phyloP scores from a whole-genome alignment of 2,797 vertebrate genomes.

The Acanthopagrus latus region DNA sequence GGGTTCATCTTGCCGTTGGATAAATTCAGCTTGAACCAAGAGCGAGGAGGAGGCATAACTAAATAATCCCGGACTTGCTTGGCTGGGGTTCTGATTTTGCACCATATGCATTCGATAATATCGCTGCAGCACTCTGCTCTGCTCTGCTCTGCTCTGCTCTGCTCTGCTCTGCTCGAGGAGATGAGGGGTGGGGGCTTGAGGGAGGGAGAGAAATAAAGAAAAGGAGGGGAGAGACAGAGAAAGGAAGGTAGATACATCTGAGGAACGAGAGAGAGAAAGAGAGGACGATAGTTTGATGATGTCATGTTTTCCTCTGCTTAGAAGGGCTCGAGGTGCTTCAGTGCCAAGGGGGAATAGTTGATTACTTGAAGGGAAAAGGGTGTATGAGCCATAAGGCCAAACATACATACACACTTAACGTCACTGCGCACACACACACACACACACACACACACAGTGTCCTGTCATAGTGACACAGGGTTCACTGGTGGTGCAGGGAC shows the following conservation, averaged over 20 bases:
- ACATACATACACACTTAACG: background rate
- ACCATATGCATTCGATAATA: conserved; percentile 91
- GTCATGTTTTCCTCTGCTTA: conserved; percentile 81
- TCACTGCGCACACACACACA: conserved; percentile 6
- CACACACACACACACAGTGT: conserved; percentile 22
- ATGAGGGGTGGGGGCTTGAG: background rate
- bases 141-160: conserved; percentile 47
- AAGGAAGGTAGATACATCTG: conserved; percentile 32
- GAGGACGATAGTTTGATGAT: conserved; percentile 74
- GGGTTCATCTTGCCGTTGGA: conserved; percentile 82
- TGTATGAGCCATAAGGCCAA: conserved; percentile 46
- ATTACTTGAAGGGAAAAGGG: conserved; percentile 71
- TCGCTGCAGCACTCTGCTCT: conserved; percentile 48
- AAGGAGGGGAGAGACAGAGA: conserved; percentile 16
- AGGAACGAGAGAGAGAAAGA: conserved; percentile 28
- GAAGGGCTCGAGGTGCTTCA: conserved; percentile 61
- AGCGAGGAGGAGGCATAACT: conserved; percentile 78
- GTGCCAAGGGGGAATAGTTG: conserved; percentile 64
- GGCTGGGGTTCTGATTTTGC: conserved; percentile 82
- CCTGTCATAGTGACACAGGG: conserved; percentile 52
- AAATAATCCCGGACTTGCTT: conserved; percentile 88
- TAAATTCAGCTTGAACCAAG: conserved; percentile 78
- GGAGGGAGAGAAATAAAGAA: conserved; percentile 16
- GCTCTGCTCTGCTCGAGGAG: conserved; percentile 32
- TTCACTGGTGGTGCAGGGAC: conserved; percentile 64